A percentile compares a stretch with the other conserved stretches of the same genome.
These are phyloP conservation scores for Drosophila fungiperda DNA, from an alignment of 2,888 invertebrate species.

Conservation along the genomic window DNA sequence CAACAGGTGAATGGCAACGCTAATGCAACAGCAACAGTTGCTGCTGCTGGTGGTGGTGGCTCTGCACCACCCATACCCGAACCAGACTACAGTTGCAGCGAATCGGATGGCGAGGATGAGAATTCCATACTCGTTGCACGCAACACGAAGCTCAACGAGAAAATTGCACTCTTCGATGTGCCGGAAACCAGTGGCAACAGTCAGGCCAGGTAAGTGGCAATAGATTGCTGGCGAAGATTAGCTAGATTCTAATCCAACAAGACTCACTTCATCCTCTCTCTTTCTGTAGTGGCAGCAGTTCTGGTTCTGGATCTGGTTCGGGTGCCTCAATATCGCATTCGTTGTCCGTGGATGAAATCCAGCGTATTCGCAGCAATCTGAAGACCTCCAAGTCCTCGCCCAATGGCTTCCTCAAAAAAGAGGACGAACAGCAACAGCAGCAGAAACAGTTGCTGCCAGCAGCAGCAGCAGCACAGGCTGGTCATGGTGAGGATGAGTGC, in stretches of 20 bases:
- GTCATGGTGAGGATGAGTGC: conserved; percentile 88
- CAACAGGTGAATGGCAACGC: conserved; percentile 3
- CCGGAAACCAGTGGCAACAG: conserved; percentile 91
- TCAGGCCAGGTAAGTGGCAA: conserved; percentile 87
- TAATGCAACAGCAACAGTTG: conserved; percentile 45
- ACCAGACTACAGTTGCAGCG: conserved; percentile 95
- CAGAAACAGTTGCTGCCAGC: conserved; percentile 37
- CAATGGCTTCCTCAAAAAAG: conserved; percentile 89
- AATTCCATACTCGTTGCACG: conserved; percentile 85
- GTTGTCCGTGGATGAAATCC: conserved; percentile 95
- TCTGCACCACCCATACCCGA: conserved; percentile 93
- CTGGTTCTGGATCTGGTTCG: conserved; percentile 86
- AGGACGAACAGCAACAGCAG: conserved; percentile 76
- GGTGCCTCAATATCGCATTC: conserved; percentile 93
- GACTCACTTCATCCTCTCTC: background rate
- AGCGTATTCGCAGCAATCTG: conserved; percentile 93
- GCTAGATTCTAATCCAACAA: background rate
- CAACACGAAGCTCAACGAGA: conserved; percentile 86
- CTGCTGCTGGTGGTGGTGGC: conserved; percentile 61
- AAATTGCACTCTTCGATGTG: conserved; percentile 85
- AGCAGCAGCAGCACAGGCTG: conserved; percentile 25
- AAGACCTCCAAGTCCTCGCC: conserved; percentile 95
- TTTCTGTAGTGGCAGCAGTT: conserved; percentile 87
- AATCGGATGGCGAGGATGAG: conserved; percentile 91
- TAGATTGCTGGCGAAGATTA: background rate